Conservation (phyloP, 1,140 invertebrate genomes). For the Tribolium castaneum region DNA sequence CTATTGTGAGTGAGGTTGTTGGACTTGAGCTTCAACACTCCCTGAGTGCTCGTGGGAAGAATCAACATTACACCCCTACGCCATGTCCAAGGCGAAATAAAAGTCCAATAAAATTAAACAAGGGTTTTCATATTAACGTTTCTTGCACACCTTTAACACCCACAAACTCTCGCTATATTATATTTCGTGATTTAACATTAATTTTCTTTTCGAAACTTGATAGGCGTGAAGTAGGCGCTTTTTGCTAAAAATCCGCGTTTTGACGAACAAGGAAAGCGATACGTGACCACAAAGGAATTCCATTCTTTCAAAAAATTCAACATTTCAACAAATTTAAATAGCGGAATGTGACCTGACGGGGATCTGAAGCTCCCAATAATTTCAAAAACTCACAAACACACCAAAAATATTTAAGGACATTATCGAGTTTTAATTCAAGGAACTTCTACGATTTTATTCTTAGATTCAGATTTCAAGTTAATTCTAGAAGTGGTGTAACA, state of each 20-base stretch:
- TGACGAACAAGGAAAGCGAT: background rate
- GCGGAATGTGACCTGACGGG: no score
- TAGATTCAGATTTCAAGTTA: no score
- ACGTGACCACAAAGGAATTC: background rate
- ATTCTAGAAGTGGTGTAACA: no score
- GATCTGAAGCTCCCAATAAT: no score
- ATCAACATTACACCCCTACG: conserved; percentile 35
- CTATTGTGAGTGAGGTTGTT: background rate
- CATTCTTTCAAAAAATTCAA: no score
- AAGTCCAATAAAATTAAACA: conserved; percentile 32
- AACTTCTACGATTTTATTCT: no score
- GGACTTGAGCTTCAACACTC: background rate
- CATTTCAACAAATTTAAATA: no score
- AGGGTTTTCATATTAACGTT: conserved; percentile 18
- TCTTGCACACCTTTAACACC: conserved; percentile 27
- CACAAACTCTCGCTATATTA: conserved; percentile 1
- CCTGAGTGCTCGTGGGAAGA: conserved; percentile 7
- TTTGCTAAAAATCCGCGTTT: background rate
- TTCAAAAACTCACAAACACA: no score
- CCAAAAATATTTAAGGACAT: no score
- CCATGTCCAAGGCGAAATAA: conserved; percentile 7
- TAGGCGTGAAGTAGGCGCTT: background rate
- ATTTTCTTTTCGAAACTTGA: conserved; percentile 13
- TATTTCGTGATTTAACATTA: conserved; percentile 18
- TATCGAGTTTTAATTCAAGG: no score